Evolutionary conservation across 1,140 invertebrate genomes (phyloP).

Genomic region (Leptonema lineaticorne): DNA sequence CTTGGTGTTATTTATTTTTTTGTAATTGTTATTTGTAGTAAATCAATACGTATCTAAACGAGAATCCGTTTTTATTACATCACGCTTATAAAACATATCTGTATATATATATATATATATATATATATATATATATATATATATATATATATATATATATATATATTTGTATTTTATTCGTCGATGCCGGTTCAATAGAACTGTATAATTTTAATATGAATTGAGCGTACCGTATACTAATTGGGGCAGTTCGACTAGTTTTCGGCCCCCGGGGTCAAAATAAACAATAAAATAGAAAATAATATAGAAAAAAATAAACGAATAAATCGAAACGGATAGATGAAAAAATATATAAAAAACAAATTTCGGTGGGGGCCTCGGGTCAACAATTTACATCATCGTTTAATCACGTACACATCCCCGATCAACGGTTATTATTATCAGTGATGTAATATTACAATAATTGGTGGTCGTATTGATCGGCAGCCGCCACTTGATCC

Average conservation of each 20-base stretch:
- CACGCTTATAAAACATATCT: too few relatives aligned
- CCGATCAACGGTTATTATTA: slow-evolving; percentile 6
- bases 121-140: too few relatives aligned
- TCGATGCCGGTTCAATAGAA: slow-evolving; percentile 8
- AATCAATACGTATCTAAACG: slow-evolving; percentile 18
- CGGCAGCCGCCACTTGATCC: not conserved
- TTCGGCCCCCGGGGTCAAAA: not conserved
- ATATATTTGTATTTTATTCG: not conserved
- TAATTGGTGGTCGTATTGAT: not conserved
- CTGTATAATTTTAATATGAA: slow-evolving; percentile 18
- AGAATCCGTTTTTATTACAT: not conserved
- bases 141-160: too few relatives aligned
- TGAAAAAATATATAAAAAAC: not conserved
- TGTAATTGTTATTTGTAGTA: slow-evolving; percentile 15
- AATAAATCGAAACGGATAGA: not conserved
- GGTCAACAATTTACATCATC: slow-evolving; percentile 13
- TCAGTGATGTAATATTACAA: slow-evolving; percentile 2
- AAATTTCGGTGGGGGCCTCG: slow-evolving; percentile 6
- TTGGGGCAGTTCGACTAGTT: slow-evolving; percentile 5
- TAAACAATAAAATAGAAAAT: not conserved
- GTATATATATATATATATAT: too few relatives aligned
- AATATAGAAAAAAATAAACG: not conserved
- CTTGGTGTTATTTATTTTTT: not conserved
- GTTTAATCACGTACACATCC: slow-evolving; percentile 8
- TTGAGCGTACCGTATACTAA: slow-evolving; percentile 16